Evolutionary conservation across 2,888 invertebrate species (phyloP), one percentile per base, ranked within the genome.

Genomic region (Oscheius sp.): DNA sequence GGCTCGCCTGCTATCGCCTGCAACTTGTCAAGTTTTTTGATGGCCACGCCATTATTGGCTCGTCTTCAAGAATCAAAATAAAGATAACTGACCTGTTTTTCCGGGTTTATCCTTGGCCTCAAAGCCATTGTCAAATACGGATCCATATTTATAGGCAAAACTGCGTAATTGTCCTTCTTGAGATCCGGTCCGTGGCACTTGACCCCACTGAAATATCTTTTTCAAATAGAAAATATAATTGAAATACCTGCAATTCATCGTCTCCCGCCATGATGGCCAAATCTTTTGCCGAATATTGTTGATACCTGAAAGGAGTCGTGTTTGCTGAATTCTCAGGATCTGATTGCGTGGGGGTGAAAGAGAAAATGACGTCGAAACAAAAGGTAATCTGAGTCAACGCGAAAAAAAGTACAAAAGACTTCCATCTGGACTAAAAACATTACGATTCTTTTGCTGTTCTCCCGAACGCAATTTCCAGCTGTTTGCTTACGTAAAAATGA

Each of bases 1-100:
- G 21, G 87, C 82, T 6, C 87, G 83, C 18, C 87, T 83, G 35
- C 72, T 74, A 63, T 77, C 81, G 72, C 66, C 25, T 73, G 69
- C 69, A 53, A 29, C 23, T 23, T 45, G 55, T 46, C 59, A 55
- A n/a, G n/a, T 21, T n/a, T 29, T 45, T 27, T 29, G 41, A 70
- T 18, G 27, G n/a, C 49, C 25, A 23, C 16, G 25, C n/a, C 49
- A 21, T 49, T 49, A 18, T 49, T 18, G n/a, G 49, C 16, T 49
- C 49, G 3, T 49, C 49, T 13, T 9, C 9, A 3, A 3, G 5
- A 35, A 35, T 6, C 35, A 35, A 35, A 3, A 3, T 9, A 35
- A 9, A 21, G 61, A 41, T 2, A 41, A 61, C 41, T 56, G 52
- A 53, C 69, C 55, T 41, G 56, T 58, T 18, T 41, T 52, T 13